A percentile compares a stretch with the other conserved stretches of the same genome.
Evolutionary conservation across 64 coral and sea anemone species (phyloP).

Genomic region (Montipora sp.): DNA sequence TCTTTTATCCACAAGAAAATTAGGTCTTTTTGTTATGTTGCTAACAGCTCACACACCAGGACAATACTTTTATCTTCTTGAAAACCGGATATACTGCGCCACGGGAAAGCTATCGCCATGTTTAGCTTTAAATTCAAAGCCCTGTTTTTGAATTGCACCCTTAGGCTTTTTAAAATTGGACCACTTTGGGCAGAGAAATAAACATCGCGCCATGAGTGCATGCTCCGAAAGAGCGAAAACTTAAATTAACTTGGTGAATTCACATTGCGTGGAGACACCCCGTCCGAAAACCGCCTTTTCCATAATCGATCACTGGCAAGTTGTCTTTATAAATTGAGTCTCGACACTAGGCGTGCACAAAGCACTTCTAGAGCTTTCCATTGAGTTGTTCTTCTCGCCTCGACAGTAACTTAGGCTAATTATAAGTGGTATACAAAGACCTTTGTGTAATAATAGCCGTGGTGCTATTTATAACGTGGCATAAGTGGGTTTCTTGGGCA

Average conservation of each 20-base stretch:
- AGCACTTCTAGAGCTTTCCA: neutral
- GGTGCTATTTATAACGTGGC: conserved; percentile 2
- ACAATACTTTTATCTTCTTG: neutral
- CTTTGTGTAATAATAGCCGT: neutral
- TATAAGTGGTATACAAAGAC: neutral
- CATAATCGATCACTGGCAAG: neutral
- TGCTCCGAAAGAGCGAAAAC: too few relatives aligned
- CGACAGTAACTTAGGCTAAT: neutral
- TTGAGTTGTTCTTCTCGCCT: neutral
- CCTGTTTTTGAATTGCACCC: too few relatives aligned
- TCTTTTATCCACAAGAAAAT: neutral
- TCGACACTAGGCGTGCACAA: neutral
- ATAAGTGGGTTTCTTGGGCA: neutral
- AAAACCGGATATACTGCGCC: neutral
- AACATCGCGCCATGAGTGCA: neutral
- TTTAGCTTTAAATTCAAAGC: neutral
- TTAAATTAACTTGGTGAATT: neutral
- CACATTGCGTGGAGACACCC: neutral
- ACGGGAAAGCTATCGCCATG: neutral
- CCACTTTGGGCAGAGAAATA: neutral
- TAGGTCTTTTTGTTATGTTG: neutral
- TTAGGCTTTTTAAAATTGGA: neutral
- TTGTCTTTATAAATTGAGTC: neutral
- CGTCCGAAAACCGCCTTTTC: neutral
- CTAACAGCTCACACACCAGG: neutral